These are phyloP conservation scores for Solenopsis invicta DNA, from an alignment of 1,140 invertebrate genomes.

Conservation along the genomic window DNA sequence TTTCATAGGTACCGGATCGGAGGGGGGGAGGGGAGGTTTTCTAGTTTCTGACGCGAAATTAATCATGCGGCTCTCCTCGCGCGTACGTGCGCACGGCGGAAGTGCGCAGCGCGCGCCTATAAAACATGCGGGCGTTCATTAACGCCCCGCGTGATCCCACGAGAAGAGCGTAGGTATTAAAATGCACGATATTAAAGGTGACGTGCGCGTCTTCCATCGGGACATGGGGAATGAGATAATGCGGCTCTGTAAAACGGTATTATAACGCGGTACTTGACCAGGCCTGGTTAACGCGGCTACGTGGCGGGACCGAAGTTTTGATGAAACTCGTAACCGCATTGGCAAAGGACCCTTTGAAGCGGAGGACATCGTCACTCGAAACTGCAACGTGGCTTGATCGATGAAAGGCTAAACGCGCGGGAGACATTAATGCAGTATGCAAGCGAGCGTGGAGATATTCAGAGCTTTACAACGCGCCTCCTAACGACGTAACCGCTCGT, in stretches of 20 bases:
- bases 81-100: slow-evolving; percentile 19
- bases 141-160: slow-evolving; percentile 18
- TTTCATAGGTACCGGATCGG: slow-evolving; percentile 45
- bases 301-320: slow-evolving; percentile 55
- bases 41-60: slow-evolving; percentile 48
- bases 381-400: slow-evolving; percentile 62
- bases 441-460: slow-evolving; percentile 42
- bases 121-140: slow-evolving; percentile 61
- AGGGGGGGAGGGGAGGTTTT: background rate
- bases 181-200: slow-evolving; percentile 33
- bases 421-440: slow-evolving; percentile 64
- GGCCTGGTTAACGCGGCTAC: slow-evolving; percentile 4
- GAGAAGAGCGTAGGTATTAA: slow-evolving; percentile 24
- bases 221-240: slow-evolving; percentile 14
- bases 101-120: slow-evolving; percentile 20
- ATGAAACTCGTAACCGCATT: slow-evolving; percentile 69
- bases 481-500: slow-evolving; percentile 25
- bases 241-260: slow-evolving; percentile 44
- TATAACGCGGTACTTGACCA: background rate
- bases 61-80: slow-evolving; percentile 39
- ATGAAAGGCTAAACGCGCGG: slow-evolving; percentile 58
- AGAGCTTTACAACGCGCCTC: slow-evolving; percentile 39
- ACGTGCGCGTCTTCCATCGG: slow-evolving; percentile 1
- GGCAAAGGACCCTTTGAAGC: slow-evolving; percentile 54
- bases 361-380: slow-evolving; percentile 9